Percentiles rank a stretch among this genome's conserved stretches.
These are phyloP conservation scores for Sebastolobus altivelis DNA, from an alignment of 2,797 vertebrate species.

Conservation along the genomic window DNA sequence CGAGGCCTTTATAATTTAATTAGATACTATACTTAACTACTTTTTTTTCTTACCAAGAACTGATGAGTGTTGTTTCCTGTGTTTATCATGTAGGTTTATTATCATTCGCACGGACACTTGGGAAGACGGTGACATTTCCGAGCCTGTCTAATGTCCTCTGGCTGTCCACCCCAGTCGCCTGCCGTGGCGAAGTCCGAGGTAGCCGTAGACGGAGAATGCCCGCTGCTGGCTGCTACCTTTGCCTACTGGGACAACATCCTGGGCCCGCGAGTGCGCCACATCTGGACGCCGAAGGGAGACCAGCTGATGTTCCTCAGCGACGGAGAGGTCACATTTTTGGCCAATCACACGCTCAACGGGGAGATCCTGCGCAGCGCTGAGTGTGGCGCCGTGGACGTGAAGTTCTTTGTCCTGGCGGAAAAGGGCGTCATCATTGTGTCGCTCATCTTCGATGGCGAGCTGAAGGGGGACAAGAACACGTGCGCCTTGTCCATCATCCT, in stretches of 20 bases:
- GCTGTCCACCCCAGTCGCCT: constrained; percentile 95
- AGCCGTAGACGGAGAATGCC: constrained; percentile 91
- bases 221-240: constrained; percentile 95
- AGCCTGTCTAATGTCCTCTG: constrained; percentile 87
- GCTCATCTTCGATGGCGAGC: constrained; percentile 97
- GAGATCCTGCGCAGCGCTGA: constrained; percentile 98
- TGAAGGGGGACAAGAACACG: constrained; percentile 97
- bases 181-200: constrained; percentile 97
- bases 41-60: background rate
- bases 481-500: constrained; percentile 96
- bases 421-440: constrained; percentile 98
- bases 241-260: constrained; percentile 99
- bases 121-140: background rate
- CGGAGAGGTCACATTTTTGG: constrained; percentile 96
- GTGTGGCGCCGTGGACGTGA: constrained; percentile 96
- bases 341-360: constrained; percentile 97
- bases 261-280: constrained; percentile 95
- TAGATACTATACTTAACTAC: background rate
- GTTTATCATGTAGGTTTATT: constrained; percentile 31
- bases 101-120: background rate
- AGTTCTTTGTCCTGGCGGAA: constrained; percentile 97
- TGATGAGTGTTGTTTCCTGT: constrained; percentile 2
- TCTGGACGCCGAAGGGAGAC: constrained; percentile 93
- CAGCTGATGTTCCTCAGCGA: constrained; percentile 92
- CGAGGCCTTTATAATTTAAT: background rate